These are phyloP conservation scores for Trichoplusia ni DNA, from an alignment of 1,140 invertebrate genomes.

Conservation along the genomic window DNA sequence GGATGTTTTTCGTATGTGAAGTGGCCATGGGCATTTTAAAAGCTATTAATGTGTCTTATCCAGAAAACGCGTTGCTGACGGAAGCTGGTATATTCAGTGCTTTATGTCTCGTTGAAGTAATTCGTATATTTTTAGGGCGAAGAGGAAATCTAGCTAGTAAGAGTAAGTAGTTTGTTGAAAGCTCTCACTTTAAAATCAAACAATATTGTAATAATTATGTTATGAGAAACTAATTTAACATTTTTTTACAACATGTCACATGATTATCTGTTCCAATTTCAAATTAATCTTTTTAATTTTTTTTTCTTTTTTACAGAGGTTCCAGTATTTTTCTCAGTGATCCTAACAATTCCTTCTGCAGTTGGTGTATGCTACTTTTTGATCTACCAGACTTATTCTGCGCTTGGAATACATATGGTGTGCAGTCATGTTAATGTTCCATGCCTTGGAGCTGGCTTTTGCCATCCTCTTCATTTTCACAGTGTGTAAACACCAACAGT, in stretches of 20 bases:
- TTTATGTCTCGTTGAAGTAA: constrained; percentile 88
- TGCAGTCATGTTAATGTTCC: constrained; percentile 90
- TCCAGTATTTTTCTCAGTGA: constrained; percentile 89
- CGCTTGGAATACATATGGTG: constrained; percentile 93
- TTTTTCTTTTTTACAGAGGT: constrained; percentile 82
- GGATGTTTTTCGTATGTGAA: constrained; percentile 91
- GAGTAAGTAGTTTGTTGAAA: constrained; percentile 84
- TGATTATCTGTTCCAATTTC: not conserved
- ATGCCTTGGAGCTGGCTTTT: constrained; percentile 89
- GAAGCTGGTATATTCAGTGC: constrained; percentile 90
- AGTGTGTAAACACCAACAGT: constrained; percentile 84
- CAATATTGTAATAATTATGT: not conserved
- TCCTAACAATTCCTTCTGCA: constrained; percentile 90
- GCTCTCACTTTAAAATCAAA: no score
- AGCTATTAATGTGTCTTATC: constrained; percentile 89
- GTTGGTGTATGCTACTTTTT: constrained; percentile 92
- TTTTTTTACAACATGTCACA: no score
- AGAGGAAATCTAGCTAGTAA: constrained; percentile 93
- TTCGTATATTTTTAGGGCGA: constrained; percentile 89
- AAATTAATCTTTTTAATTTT: no score
- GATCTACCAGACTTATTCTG: constrained; percentile 93
- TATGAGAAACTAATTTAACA: no score
- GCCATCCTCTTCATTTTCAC: constrained; percentile 88
- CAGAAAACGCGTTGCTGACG: constrained; percentile 85
- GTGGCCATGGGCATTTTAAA: constrained; percentile 90